Percentiles rank a stretch among this genome's conserved stretches.
Evolutionary conservation across 2,113 vertebrate species (phyloP).

Genomic region (Alosa alosa): DNA sequence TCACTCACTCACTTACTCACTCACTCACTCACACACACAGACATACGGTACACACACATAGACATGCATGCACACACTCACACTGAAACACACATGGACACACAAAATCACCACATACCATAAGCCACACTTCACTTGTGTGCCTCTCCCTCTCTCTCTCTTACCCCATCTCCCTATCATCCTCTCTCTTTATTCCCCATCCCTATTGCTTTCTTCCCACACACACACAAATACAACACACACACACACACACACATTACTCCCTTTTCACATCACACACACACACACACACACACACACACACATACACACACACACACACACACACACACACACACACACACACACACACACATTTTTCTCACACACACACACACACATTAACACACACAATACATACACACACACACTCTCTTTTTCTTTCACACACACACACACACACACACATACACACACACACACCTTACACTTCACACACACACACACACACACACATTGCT

Average conservation of each 20-base stretch:
- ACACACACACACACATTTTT: neutral
- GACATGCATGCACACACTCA: neutral
- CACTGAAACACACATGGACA: neutral
- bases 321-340: neutral
- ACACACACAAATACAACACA: too few species aligned
- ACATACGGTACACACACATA: neutral
- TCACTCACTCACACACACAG: neutral
- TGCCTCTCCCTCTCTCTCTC: neutral
- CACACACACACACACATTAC: too few species aligned
- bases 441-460: slow-evolving; percentile 14
- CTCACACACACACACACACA: neutral
- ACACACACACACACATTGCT: neutral
- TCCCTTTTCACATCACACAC: too few species aligned
- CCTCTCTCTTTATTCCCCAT: neutral
- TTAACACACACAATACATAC: slow-evolving; percentile 23
- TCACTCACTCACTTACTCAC: neutral
- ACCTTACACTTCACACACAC: too few species aligned
- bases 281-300: neutral
- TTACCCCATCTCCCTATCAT: neutral
- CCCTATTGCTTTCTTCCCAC: neutral
- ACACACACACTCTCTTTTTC: too few species aligned
- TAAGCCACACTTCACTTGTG: neutral
- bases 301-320: neutral
- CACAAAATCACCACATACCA: neutral
- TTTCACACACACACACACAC: slow-evolving; percentile 27